A percentile compares a stretch with the other conserved stretches of the same genome.
These are phyloP conservation scores for Chinchilla lanigera DNA, from an alignment of 2,113 vertebrate species.

Conservation along the genomic window DNA sequence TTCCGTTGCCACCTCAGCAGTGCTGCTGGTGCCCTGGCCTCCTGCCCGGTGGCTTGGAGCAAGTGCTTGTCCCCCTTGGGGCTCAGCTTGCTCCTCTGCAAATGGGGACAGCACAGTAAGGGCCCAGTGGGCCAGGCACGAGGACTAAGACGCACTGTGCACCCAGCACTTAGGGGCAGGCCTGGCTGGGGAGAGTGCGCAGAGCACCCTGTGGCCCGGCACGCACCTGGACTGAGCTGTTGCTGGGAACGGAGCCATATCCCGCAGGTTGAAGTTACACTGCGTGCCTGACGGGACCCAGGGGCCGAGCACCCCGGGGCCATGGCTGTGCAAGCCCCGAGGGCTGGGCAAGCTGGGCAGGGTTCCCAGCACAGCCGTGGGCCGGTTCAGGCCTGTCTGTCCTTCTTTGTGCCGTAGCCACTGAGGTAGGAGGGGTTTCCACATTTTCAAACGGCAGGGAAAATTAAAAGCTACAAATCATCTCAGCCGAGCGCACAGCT, in stretches of 20 bases:
- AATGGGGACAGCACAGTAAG: background rate
- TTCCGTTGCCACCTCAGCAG: background rate
- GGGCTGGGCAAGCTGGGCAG: too few species aligned
- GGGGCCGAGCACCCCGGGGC: too few species aligned
- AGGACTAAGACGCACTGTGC: background rate
- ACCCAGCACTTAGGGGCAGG: too few species aligned
- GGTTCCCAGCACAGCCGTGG: too few species aligned
- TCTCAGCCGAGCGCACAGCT: background rate
- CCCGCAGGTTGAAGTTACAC: background rate
- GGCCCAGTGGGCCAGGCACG: background rate
- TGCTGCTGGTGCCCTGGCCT: background rate
- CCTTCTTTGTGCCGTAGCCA: background rate
- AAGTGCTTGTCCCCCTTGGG: background rate
- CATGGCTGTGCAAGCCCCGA: too few species aligned
- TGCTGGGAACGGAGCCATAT: background rate
- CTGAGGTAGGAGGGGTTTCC: background rate
- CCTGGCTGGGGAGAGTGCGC: background rate
- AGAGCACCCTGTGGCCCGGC: background rate
- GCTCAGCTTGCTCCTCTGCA: background rate
- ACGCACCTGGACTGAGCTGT: background rate
- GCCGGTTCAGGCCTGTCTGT: background rate
- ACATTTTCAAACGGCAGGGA: background rate
- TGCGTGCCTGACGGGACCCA: too few species aligned
- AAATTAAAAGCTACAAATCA: background rate
- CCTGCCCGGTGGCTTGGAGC: background rate